Conservation (phyloP, 1,140 invertebrate species). For the Platorchestia sp. region DNA sequence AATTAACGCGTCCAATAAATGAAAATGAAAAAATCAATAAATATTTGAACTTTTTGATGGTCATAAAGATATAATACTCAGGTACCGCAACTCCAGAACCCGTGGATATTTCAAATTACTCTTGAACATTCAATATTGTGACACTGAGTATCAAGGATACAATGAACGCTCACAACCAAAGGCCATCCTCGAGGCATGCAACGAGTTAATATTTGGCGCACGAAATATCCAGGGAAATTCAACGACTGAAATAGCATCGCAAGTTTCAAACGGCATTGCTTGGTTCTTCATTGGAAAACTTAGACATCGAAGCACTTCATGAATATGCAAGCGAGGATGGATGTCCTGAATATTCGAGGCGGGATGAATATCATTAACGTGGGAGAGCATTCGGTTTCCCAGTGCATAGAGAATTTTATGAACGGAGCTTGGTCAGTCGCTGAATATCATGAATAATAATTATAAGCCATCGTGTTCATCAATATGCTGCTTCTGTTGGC, state of each 20-base stretch:
- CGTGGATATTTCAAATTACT: no score
- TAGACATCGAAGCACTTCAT: neutral
- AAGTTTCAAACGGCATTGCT: neutral
- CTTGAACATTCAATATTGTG: no score
- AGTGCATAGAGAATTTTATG: neutral
- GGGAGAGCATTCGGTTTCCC: neutral
- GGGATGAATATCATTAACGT: constrained; percentile 3
- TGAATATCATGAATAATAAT: constrained; percentile 20
- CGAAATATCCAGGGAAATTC: neutral
- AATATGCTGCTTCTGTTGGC: neutral
- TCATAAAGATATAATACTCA: no score
- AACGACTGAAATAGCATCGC: neutral
- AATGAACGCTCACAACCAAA: neutral
- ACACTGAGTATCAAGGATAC: no score
- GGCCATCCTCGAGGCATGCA: neutral
- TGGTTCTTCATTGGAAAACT: constrained; percentile 1
- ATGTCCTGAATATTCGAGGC: constrained; percentile 17
- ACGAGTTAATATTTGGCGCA: neutral
- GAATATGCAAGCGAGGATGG: neutral
- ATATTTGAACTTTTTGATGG: no score
- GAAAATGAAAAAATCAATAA: no score
- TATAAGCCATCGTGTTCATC: neutral
- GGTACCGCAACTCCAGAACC: no score
- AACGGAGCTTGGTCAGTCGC: neutral
- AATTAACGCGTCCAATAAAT: no score